These are phyloP conservation scores for Colistium nudipinnis DNA, from an alignment of 2,113 vertebrate genomes.

Conservation along the genomic window DNA sequence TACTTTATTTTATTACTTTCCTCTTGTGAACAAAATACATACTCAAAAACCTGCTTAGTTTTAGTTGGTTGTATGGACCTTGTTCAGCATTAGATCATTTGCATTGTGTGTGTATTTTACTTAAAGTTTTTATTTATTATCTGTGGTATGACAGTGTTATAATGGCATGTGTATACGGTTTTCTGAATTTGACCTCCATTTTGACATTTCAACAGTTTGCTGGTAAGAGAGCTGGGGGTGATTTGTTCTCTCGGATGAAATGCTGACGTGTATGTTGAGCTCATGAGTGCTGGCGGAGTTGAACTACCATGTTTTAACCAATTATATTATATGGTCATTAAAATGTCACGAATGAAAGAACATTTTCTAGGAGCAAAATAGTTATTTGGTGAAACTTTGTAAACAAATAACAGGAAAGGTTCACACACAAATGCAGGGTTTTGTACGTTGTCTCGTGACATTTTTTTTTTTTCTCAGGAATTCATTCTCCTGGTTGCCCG, in stretches of 20 bases:
- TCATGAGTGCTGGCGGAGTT: too few relatives aligned
- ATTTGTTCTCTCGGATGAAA: slow-evolving; percentile 14
- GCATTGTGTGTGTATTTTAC: not conserved
- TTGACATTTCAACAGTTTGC: slow-evolving; percentile 30
- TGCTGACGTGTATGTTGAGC: too few relatives aligned
- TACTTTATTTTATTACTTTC: too few relatives aligned
- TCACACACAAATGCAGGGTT: too few relatives aligned
- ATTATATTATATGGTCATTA: too few relatives aligned
- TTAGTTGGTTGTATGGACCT: too few relatives aligned
- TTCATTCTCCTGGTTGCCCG: slow-evolving; percentile 12
- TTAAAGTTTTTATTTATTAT: not conserved
- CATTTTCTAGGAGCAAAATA: not conserved
- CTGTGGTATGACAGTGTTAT: not conserved
- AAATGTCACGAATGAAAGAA: too few relatives aligned
- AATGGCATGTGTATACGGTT: not conserved
- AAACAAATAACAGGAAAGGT: not conserved
- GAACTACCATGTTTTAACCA: too few relatives aligned
- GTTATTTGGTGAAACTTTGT: slow-evolving; percentile 7
- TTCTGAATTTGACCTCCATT: slow-evolving; percentile 31
- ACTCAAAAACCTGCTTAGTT: too few relatives aligned
- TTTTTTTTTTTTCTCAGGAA: slow-evolving; percentile 6
- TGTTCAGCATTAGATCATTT: not conserved
- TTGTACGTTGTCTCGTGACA: slow-evolving; percentile 9
- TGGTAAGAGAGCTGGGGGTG: not conserved
- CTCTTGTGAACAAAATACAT: too few relatives aligned